Percentiles rank a stretch among this genome's conserved stretches.
These are phyloP conservation scores for Coreoperca whiteheadi DNA, from an alignment of 2,113 vertebrate species.

Conservation along the genomic window DNA sequence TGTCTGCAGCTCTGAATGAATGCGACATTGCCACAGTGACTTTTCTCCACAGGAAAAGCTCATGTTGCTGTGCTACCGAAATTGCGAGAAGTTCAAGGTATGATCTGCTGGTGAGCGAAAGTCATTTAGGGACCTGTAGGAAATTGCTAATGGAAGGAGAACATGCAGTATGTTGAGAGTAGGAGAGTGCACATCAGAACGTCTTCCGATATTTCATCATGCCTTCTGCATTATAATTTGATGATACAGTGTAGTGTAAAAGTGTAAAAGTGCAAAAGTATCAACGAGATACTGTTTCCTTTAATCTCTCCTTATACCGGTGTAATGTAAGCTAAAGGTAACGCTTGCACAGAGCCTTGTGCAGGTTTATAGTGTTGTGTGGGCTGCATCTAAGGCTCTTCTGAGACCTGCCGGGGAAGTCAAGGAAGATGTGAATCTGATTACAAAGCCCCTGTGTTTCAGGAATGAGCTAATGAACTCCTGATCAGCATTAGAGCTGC, in stretches of 20 bases:
- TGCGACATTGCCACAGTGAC: neutral
- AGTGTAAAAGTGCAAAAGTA: neutral
- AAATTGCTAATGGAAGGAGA: neutral
- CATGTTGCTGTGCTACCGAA: neutral
- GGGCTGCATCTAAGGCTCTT: conserved; percentile 37
- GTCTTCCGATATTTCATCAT: neutral
- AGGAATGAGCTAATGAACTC: conserved; percentile 37
- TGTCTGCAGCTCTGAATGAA: neutral
- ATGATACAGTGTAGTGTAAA: neutral
- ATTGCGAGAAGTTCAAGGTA: neutral
- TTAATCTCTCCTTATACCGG: conserved; percentile 7
- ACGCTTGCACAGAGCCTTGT: neutral
- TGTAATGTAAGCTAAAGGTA: neutral
- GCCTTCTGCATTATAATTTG: neutral
- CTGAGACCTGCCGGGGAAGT: conserved; percentile 41
- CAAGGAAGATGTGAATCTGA: conserved; percentile 49
- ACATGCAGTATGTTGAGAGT: neutral
- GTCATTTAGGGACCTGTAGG: neutral
- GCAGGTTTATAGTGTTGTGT: conserved; percentile 39
- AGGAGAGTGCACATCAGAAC: neutral
- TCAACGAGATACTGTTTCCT: neutral
- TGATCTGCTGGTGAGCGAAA: neutral
- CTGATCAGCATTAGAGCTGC: conserved; percentile 35
- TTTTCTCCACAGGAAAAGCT: neutral
- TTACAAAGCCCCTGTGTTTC: conserved; percentile 32